Evolutionary conservation across 2,888 invertebrate species (phyloP), one percentile per base, ranked within the genome.

Genomic region (Andrena flavipes): DNA sequence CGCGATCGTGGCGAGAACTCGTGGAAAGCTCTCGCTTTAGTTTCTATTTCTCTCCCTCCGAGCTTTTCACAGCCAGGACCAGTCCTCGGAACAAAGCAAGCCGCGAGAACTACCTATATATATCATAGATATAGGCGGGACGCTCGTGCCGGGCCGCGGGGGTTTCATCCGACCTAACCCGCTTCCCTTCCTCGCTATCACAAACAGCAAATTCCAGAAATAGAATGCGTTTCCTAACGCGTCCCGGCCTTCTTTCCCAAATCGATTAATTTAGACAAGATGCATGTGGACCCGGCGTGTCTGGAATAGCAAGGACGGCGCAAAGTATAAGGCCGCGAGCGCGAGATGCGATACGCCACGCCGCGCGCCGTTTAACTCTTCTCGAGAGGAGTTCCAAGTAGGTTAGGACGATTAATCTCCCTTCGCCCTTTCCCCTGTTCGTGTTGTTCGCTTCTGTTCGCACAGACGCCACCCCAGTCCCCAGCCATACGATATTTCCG

Each of bases 81-180:
- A 73, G 72, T 77, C 73, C 65, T 54, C 7, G 8, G 49, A 23
- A 76, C 56, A 59, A 69, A 80, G 68, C 35, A 42, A 56, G 35
- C 56, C 26, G 35, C 49, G 64, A 81, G 64, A 77, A 74, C 73
- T 29, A 42, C 42, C 4, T 42, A 42, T 16, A 42, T 42, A 42
- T 13, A 42, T 42, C 42, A 13, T 3, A 42, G 42, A 42, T 42
- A 42, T 3, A 42, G 42, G 3, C 42, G 3, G 0, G 13, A 42
- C 60, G 20, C n/a, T 2, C 42, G 42, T 20, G 54, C 54, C 54
- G 54, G 51, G 54, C 54, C 54, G 54, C 35, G 10, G 23, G 56
- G 23, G 26, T 1, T 56, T 13, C 56, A 4, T 10, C 23, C 23
- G 10, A 56, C 23, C 56, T 13, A 26, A 8, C n/a, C 20, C 51